Percentiles rank a stretch among this genome's conserved stretches.
These are phyloP conservation scores for Sylvia borin DNA, from an alignment of 2,797 vertebrate genomes.

Conservation along the genomic window DNA sequence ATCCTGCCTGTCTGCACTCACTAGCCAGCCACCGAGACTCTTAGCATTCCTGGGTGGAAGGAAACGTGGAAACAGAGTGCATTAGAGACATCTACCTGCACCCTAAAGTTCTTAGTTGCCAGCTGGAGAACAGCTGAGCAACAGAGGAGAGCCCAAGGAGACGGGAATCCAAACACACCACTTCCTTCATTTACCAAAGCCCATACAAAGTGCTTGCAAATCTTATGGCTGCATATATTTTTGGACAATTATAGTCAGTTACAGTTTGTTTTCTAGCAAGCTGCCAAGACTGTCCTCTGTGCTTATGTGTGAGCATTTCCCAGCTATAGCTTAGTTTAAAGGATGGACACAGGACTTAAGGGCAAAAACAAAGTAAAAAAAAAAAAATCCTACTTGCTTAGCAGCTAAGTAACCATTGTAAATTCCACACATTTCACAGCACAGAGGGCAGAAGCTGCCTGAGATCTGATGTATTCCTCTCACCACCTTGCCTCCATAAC, in stretches of 20 bases:
- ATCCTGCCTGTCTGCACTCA: background rate
- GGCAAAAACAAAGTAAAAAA: background rate
- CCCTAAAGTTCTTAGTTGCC: background rate
- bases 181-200: background rate
- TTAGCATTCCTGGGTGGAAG: background rate
- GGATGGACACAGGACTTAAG: background rate
- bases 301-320: background rate
- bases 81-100: background rate
- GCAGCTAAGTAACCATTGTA: constrained; percentile 28
- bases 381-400: background rate
- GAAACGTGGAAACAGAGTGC: background rate
- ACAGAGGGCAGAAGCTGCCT: constrained; percentile 28
- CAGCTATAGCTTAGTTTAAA: background rate
- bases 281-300: background rate
- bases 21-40: background rate
- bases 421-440: constrained; percentile 57
- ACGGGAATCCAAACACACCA: background rate
- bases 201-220: background rate
- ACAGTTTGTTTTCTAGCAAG: background rate
- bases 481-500: constrained; percentile 58
- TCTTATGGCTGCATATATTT: background rate
- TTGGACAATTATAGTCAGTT: background rate
- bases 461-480: constrained; percentile 59
- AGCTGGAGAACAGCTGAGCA: background rate
- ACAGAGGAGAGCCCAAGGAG: background rate